Evolutionary conservation across 2,797 vertebrate genomes (phyloP).

Genomic region (Eremophila alpestris): DNA sequence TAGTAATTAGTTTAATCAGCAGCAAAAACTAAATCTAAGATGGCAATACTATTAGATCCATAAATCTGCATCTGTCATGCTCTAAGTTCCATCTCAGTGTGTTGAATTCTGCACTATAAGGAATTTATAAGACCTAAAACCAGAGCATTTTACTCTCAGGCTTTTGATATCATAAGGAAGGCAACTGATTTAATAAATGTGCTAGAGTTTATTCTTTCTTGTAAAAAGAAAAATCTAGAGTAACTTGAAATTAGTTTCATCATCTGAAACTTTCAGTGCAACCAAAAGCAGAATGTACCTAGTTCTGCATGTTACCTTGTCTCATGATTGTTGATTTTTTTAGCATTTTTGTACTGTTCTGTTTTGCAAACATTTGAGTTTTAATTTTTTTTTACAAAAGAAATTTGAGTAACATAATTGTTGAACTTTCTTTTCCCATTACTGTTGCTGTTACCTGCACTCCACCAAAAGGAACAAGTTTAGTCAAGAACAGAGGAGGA

Average conservation of each 20-base stretch:
- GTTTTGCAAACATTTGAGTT: background rate
- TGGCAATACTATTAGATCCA: background rate
- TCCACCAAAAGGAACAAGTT: background rate
- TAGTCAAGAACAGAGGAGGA: background rate
- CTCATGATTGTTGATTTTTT: background rate
- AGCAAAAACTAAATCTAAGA: background rate
- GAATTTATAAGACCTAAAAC: background rate
- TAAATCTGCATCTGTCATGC: background rate
- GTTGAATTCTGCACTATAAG: background rate
- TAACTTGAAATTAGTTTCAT: background rate
- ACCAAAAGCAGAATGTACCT: background rate
- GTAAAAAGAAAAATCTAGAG: background rate
- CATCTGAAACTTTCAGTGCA: background rate
- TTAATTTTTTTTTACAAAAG: background rate
- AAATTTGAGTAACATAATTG: background rate
- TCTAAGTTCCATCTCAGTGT: background rate
- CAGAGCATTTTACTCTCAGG: background rate
- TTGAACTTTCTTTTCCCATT: background rate
- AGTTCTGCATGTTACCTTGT: background rate
- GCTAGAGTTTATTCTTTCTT: background rate
- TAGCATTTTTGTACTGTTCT: background rate
- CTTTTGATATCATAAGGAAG: background rate
- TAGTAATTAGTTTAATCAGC: background rate
- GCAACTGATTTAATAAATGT: background rate
- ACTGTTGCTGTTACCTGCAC: background rate